Evolutionary conservation across 2,888 invertebrate genomes (phyloP), one percentile per base, ranked within the genome.

Genomic region (Ethmia dodecea): DNA sequence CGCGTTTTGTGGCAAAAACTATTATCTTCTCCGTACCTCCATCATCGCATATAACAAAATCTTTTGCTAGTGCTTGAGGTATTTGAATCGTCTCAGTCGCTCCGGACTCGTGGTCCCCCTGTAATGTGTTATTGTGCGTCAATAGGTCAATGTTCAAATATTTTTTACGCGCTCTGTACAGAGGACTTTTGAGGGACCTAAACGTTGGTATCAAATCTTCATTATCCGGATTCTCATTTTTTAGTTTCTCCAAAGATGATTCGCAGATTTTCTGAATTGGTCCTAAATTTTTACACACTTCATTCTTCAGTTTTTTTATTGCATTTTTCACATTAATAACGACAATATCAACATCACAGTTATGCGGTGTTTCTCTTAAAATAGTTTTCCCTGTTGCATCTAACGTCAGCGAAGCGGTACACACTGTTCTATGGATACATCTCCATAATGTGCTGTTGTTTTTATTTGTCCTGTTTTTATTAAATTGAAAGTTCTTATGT

Each of bases 11-110:
- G 14, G 39, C 26, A 42, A 45, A 42, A 31, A 45, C 13, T 13
- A 42, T 28, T 27, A 30, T 38, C 29, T 44, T 38, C 20, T 44
- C 32, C 8, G 11, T 6, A 29, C 10, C 8, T 4, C 13, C 29
- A 30, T 42, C 37, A 37, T 42, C 27, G 34, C 28, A 31, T 34
- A 38, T 24, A 28, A 41, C 28, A 38, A 38, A 38, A 25, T 31
- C n/a, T 31, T 38, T 35, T 16, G 15, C 35, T 28, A 40, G 36
- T 13, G 31, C 36, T 18, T 33, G 13, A 16, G 42, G 44, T 33
- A 42, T 38, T 26, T 13, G 18, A 18, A 18, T 18, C 5, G 18
- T 18, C 18, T 18, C 18, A 18, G 18, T 18, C n/a, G n/a, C n/a
- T n/a, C n/a, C n/a, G n/a, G n/a, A n/a, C n/a, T n/a, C n/a, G n/a